Conservation (phyloP, 2,888 invertebrate genomes). For the Epirrita christyi region DNA sequence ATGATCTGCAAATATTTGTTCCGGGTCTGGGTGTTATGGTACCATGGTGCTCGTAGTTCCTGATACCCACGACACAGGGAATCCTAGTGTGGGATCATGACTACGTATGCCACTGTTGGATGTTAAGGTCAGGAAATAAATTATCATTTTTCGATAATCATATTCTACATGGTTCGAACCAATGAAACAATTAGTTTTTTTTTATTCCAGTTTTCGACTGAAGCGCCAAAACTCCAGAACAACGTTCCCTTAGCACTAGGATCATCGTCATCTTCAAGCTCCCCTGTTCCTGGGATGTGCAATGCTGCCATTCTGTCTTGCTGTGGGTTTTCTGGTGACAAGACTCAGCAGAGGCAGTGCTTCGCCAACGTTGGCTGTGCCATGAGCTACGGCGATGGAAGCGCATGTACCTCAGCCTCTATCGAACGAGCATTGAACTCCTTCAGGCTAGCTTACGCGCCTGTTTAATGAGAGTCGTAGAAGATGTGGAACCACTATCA, state of each 20-base stretch:
- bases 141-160: background rate
- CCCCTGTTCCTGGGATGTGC: constrained; percentile 49
- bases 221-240: constrained; percentile 38
- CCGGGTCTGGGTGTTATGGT: no score
- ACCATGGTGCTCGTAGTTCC: no score
- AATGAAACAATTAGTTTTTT: background rate
- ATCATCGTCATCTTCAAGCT: background rate
- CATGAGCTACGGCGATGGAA: constrained; percentile 43
- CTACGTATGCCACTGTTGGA: no score
- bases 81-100: no score
- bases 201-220: constrained; percentile 35
- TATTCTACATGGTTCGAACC: background rate
- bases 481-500: constrained; percentile 43
- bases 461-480: constrained; percentile 42
- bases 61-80: no score
- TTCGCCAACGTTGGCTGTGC: constrained; percentile 58
- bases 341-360: constrained; percentile 49
- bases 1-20: no score
- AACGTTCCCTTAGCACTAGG: background rate
- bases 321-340: constrained; percentile 47
- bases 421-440: constrained; percentile 53
- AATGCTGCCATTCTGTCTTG: constrained; percentile 65
- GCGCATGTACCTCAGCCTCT: constrained; percentile 50
- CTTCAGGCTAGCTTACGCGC: constrained; percentile 57
- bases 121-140: background rate